phyloP scores from a whole-genome alignment of 2,113 vertebrate genomes.

The Desmodus rotundus region DNA sequence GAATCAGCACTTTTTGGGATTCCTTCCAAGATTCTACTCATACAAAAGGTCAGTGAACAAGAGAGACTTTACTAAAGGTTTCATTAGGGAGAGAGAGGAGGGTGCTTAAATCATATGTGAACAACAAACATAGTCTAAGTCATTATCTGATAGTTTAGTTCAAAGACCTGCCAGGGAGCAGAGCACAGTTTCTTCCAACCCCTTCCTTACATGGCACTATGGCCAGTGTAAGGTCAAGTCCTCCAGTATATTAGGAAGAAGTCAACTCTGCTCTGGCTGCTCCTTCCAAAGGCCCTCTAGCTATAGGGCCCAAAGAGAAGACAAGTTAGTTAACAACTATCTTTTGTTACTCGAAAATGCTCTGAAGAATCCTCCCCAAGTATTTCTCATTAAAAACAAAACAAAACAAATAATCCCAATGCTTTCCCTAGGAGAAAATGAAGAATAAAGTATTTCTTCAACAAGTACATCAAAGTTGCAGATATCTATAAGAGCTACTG shows the following conservation, averaged over 20 bases:
- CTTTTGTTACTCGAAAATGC: background rate
- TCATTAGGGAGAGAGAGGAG: background rate
- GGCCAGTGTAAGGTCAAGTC: background rate
- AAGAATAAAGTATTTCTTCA: conserved; percentile 13
- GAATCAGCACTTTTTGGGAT: background rate
- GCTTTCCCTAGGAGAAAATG: background rate
- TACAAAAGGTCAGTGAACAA: background rate
- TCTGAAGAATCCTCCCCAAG: background rate
- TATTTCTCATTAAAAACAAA: conserved; percentile 28
- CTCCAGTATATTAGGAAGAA: background rate
- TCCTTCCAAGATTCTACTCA: background rate
- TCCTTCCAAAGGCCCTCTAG: background rate
- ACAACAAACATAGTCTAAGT: background rate
- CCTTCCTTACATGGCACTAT: background rate
- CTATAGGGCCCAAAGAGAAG: background rate
- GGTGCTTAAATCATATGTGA: background rate
- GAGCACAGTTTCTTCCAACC: background rate
- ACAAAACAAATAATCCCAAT: background rate
- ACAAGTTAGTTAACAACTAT: background rate
- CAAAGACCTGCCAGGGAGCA: background rate
- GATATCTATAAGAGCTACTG: background rate
- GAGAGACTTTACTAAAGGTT: background rate
- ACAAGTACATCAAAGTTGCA: background rate
- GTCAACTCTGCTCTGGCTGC: background rate
- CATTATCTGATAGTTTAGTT: background rate